Percentiles rank a stretch among this genome's conserved stretches.
These are phyloP conservation scores for Rallus crepitans DNA, from an alignment of 2,797 vertebrate species.

Conservation along the genomic window DNA sequence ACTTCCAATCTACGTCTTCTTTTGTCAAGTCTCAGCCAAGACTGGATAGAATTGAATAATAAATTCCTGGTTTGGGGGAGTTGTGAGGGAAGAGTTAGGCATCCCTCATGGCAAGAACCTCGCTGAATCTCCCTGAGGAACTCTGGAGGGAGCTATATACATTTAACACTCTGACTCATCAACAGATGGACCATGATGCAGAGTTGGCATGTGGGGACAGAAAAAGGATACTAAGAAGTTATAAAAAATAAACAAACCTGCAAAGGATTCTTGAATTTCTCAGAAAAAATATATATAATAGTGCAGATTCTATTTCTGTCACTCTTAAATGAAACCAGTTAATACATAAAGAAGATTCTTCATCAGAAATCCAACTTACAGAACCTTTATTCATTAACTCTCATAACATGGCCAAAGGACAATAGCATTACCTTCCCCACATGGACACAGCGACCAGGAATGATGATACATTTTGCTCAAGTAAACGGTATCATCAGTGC, in stretches of 20 bases:
- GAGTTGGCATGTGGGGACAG: not conserved
- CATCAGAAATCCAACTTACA: not conserved
- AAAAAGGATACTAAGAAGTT: not conserved
- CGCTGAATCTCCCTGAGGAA: not conserved
- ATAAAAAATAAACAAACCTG: not conserved
- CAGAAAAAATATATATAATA: not conserved
- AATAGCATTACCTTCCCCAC: not conserved
- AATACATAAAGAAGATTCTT: not conserved
- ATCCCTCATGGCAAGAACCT: not conserved
- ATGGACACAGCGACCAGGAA: not conserved
- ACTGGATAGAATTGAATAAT: not conserved
- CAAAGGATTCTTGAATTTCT: not conserved
- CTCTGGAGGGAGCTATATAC: constrained; percentile 54
- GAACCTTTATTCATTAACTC: not conserved
- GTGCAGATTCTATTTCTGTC: not conserved
- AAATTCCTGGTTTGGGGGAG: not conserved
- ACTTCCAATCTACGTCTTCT: not conserved
- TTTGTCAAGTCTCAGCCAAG: not conserved
- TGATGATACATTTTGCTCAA: not conserved
- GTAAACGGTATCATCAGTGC: not conserved
- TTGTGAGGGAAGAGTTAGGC: not conserved
- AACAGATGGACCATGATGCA: not conserved
- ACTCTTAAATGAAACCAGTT: not conserved
- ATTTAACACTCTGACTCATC: constrained; percentile 30
- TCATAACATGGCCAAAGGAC: not conserved